Evolutionary conservation across 2,797 vertebrate genomes (phyloP), one percentile per base, ranked within the genome.

Genomic region (Anguilla obscura): DNA sequence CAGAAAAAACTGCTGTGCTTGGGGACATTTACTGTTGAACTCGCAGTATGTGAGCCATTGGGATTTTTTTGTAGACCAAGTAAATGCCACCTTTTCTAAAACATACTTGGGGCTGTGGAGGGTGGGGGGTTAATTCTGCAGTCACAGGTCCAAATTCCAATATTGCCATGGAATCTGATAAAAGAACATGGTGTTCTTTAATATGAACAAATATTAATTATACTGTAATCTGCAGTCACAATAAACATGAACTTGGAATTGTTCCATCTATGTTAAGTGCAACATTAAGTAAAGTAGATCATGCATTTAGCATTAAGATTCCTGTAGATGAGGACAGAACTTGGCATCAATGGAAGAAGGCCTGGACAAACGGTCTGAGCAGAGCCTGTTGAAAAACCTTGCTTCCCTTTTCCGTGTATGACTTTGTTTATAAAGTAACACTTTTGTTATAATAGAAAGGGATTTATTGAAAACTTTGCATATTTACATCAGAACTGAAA

Each of bases 391-490:
- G 56, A 24, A n/a, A 63, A 63, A 63, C 60, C 60, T n/a, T 63
- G 60, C 24, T 63, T n/a, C 3, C 30, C 9, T 30, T 74, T 74
- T 74, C 12, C 33, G 10, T 9, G 5, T 86, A 63, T 87, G 86
- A 74, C 63, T 88, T 88, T 86, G 4, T 82, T 63, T 82, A 89
- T 86, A 0, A 36, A 74, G 69, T 16, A 18, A 21, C 74, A 24
- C 21, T 7, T 52, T 45, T 48, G 66, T 84, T 63, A 52, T 91
- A 90, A 90, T 86, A 92, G 90, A 92, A 86, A 76, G 82, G 86
- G 86, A 86, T 76, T 93, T 95, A 96, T 95, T 95, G 92, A 95
- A 96, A 96, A 96, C 90, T 92, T 91, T 88, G 63, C 93, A 91
- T 94, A 94, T 96, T 93, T 95, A 96, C 95, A 96, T 90, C 92